Conservation (phyloP, 2,797 vertebrate species). For the Rhinoraja longicauda region DNA sequence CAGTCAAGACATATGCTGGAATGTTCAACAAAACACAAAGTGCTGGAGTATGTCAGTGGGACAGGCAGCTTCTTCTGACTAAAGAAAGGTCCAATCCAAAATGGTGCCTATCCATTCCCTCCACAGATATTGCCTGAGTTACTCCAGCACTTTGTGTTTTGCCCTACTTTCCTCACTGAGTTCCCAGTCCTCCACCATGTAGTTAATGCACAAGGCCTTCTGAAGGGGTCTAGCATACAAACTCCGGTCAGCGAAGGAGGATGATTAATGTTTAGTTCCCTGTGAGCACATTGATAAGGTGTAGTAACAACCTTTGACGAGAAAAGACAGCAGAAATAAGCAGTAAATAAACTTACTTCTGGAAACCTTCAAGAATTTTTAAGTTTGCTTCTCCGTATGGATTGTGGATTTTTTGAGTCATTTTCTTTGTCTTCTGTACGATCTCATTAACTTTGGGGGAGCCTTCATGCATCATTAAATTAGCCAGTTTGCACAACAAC, state of each 20-base stretch:
- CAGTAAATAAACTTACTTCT: conserved; percentile 44
- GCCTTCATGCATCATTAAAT: conserved; percentile 41
- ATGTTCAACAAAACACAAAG: no score
- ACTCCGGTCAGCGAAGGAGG: neutral
- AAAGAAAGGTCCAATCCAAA: no score
- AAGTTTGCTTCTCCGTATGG: conserved; percentile 45
- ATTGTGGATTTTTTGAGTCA: conserved; percentile 40
- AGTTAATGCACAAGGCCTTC: neutral
- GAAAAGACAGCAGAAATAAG: neutral
- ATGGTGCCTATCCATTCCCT: no score
- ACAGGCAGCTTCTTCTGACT: no score
- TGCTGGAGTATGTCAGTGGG: no score
- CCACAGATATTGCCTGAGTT: no score
- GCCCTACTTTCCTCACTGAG: neutral
- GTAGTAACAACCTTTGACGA: no score
- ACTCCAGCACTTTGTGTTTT: no score
- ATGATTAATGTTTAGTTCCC: neutral
- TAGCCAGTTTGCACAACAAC: conserved; percentile 46
- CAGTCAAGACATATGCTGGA: no score
- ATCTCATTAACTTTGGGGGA: conserved; percentile 42
- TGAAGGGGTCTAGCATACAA: neutral
- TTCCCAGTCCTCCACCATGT: neutral
- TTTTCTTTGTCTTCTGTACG: conserved; percentile 41
- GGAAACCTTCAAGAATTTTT: conserved; percentile 46
- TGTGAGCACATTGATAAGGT: neutral